Conservation (phyloP, 2,797 vertebrate species). For the Cercopithecus neglectus region DNA sequence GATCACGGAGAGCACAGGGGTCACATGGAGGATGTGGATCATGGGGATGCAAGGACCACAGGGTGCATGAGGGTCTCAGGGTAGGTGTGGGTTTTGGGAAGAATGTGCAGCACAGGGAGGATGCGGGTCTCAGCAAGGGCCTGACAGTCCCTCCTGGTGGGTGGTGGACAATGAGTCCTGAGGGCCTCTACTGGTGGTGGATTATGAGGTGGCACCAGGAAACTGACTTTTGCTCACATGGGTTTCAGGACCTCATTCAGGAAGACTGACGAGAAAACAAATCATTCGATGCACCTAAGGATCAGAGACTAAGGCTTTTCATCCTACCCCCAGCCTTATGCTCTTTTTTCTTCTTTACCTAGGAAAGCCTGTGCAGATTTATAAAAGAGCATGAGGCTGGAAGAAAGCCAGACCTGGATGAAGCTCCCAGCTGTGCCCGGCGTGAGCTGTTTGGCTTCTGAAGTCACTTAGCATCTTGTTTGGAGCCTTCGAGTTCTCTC, state of each 20-base stretch:
- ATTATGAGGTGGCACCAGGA: background rate
- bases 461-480: too few species aligned
- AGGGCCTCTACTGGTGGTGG: fast-evolving
- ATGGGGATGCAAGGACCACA: background rate
- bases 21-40: background rate
- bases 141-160: too few species aligned
- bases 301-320: too few species aligned
- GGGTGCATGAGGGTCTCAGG: fast-evolving
- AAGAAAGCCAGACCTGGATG: background rate
- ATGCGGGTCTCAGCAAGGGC: fast-evolving
- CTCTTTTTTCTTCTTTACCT: background rate
- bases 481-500: background rate
- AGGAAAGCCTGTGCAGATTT: background rate
- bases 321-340: too few species aligned
- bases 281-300: background rate
- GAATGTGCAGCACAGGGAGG: background rate
- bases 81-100: background rate
- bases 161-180: too few species aligned
- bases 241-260: background rate
- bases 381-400: background rate
- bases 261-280: background rate
- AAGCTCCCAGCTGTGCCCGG: background rate
- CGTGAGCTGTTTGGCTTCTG: background rate
- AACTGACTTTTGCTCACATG: background rate
- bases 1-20: background rate